Conservation (phyloP, 2,888 invertebrate genomes). For the Agonum fuliginosum region DNA sequence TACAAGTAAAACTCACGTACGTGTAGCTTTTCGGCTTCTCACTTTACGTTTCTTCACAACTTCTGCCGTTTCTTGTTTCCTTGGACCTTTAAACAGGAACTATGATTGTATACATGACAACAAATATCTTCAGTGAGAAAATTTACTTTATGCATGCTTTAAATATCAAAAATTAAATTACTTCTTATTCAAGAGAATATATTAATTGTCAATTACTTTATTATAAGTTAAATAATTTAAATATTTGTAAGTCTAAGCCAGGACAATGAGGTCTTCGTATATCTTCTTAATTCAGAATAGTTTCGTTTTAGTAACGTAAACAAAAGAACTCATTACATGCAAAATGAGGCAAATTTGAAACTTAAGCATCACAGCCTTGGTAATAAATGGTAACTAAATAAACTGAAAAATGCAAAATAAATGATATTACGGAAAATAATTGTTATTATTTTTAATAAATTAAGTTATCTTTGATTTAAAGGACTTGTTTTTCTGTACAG, state of each 20-base stretch:
- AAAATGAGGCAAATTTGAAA: slow-evolving; percentile 39
- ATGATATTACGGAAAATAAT: slow-evolving; percentile 45
- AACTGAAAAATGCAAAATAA: slow-evolving; percentile 53
- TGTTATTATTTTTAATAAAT: slow-evolving; percentile 30
- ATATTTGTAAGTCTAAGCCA: slow-evolving; percentile 35
- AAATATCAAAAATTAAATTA: slow-evolving; percentile 29
- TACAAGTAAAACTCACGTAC: slow-evolving; percentile 57
- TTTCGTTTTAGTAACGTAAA: slow-evolving; percentile 24
- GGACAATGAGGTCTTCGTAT: slow-evolving; percentile 36
- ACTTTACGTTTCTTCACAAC: slow-evolving; percentile 53
- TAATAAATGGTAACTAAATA: slow-evolving; percentile 35
- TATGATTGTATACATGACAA: slow-evolving; percentile 50
- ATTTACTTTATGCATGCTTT: slow-evolving; percentile 42
- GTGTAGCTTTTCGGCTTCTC: slow-evolving; percentile 53
- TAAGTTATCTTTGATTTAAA: slow-evolving; percentile 49
- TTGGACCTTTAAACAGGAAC: slow-evolving; percentile 59
- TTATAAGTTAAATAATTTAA: slow-evolving; percentile 40
- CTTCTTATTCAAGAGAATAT: slow-evolving; percentile 4
- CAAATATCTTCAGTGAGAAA: slow-evolving; percentile 40
- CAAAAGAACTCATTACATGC: slow-evolving; percentile 22
- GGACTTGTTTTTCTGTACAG: slow-evolving; percentile 38
- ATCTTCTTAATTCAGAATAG: slow-evolving; percentile 45
- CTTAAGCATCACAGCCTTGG: slow-evolving; percentile 30
- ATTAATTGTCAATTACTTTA: background rate
- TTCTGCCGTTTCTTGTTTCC: slow-evolving; percentile 48